Evolutionary conservation across 2,797 vertebrate genomes (phyloP).

Genomic region (Graptemys geographica): DNA sequence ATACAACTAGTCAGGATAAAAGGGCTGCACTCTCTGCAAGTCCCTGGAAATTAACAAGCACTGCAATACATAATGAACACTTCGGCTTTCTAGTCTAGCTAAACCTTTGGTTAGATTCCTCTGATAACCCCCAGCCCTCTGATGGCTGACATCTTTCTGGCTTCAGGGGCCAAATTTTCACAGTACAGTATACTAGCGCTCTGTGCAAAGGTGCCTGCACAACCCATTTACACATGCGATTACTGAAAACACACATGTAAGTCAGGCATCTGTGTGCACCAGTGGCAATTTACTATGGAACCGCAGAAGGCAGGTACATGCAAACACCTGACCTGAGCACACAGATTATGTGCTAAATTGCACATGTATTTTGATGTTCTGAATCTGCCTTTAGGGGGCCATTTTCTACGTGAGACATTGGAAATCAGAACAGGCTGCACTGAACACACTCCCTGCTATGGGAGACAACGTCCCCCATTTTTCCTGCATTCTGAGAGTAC

Average conservation of each 20-base stretch:
- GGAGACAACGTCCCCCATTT: not conserved
- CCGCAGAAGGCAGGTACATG: not conserved
- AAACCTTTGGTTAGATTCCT: not conserved
- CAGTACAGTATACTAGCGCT: accelerated
- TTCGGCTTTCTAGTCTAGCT: not conserved
- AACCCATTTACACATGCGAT: accelerated
- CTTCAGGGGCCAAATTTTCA: not conserved
- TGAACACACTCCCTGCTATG: not conserved
- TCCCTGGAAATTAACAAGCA: not conserved
- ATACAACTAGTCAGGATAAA: not conserved
- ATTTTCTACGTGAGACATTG: not conserved
- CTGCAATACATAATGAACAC: not conserved
- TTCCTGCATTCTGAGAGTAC: not conserved
- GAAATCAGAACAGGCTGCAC: not conserved
- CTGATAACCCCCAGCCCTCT: not conserved
- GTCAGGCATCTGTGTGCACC: too few species aligned
- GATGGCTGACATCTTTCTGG: not conserved
- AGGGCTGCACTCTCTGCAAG: not conserved
- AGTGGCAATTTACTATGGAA: not conserved
- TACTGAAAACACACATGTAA: not conserved
- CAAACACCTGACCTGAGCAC: accelerated
- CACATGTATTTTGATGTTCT: not conserved
- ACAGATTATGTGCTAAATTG: not conserved
- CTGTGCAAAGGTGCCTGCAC: accelerated
- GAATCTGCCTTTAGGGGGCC: not conserved